Conservation (phyloP, 2,888 invertebrate species). For the Drosophila mettleri region DNA sequence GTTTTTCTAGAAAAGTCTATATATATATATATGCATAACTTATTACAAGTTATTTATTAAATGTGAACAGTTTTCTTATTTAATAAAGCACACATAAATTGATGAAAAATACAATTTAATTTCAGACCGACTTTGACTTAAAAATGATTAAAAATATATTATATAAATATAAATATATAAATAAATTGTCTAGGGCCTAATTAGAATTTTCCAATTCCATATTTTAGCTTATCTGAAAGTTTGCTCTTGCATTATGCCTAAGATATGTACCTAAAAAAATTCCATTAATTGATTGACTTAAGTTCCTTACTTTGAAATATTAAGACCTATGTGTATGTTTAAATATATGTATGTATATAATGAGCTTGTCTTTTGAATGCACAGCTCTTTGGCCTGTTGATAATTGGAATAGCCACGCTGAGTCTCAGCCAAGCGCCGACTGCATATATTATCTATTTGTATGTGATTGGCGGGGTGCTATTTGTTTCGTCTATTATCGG, state of each 20-base stretch:
- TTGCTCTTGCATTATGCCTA: not conserved
- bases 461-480: slow-evolving; percentile 67
- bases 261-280: not conserved
- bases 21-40: too few species aligned
- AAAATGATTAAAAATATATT: too few species aligned
- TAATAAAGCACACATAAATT: too few species aligned
- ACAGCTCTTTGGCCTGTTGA: slow-evolving; percentile 69
- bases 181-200: not conserved
- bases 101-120: too few species aligned
- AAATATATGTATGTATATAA: not conserved
- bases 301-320: not conserved
- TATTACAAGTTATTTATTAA: too few species aligned
- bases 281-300: not conserved
- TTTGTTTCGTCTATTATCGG: slow-evolving; percentile 74
- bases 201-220: not conserved
- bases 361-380: slow-evolving; percentile 7
- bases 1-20: too few species aligned
- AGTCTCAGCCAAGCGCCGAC: slow-evolving; percentile 60
- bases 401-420: slow-evolving; percentile 67
- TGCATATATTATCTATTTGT: slow-evolving; percentile 65
- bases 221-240: not conserved
- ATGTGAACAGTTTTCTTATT: too few species aligned
- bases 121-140: too few species aligned
- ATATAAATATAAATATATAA: not conserved
- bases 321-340: not conserved